These are phyloP conservation scores for Edolisoma coerulescens DNA, from an alignment of 2,113 vertebrate species.

Conservation along the genomic window DNA sequence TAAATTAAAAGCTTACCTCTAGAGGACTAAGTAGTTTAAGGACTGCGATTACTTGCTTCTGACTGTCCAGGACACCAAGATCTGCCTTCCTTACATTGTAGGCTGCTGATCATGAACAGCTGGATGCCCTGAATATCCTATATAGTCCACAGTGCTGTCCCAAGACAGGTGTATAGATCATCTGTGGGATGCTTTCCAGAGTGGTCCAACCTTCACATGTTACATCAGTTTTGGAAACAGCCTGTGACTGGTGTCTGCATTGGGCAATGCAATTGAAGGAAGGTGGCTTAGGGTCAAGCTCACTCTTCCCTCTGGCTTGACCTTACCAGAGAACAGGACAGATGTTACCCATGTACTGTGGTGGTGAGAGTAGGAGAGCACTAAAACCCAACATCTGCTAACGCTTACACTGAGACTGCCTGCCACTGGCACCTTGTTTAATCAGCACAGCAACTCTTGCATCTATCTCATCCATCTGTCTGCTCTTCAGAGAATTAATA, in stretches of 20 bases:
- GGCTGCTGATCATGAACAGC: background rate
- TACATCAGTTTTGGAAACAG: background rate
- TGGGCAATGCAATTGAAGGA: background rate
- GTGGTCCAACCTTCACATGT: background rate
- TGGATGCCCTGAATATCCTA: background rate
- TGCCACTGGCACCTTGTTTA: background rate
- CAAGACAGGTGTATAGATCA: background rate
- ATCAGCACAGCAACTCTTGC: background rate
- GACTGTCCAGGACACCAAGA: background rate
- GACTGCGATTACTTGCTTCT: background rate
- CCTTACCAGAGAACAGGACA: background rate
- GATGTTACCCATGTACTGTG: background rate
- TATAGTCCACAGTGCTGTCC: background rate
- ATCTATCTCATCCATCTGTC: background rate
- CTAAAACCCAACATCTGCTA: background rate
- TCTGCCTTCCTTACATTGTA: background rate
- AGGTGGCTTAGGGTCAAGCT: background rate
- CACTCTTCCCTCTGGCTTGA: background rate
- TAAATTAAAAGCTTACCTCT: background rate
- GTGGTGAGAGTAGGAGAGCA: background rate
- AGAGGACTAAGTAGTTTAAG: background rate
- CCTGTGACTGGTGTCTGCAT: background rate
- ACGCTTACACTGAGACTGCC: background rate
- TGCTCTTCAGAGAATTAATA: background rate
- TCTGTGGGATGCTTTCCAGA: background rate